A percentile compares a stretch with the other conserved stretches of the same genome.
phyloP scores from a whole-genome alignment of 2,888 invertebrate genomes.

The Bursaphelenchus okinawaensis region DNA sequence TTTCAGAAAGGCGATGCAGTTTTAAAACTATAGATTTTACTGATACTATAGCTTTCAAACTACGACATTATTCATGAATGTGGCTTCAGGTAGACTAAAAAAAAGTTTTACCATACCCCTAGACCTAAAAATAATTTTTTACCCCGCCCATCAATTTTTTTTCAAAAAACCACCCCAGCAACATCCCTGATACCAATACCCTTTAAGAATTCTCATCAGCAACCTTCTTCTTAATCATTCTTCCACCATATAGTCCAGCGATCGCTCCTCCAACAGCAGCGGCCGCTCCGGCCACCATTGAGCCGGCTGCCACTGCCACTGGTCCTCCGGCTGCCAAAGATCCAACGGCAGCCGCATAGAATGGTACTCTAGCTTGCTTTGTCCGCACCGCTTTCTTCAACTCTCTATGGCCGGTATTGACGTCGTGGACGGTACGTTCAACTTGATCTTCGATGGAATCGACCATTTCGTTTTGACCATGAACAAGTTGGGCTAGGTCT shows the following conservation, averaged over 20 bases:
- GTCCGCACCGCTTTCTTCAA: conserved; percentile 45
- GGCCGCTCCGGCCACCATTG: conserved; percentile 43
- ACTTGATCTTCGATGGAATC: conserved; percentile 53
- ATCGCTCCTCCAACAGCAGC: conserved; percentile 52
- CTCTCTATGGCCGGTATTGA: conserved; percentile 44
- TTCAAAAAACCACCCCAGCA: no score
- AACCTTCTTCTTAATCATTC: conserved; percentile 29
- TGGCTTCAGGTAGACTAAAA: no score
- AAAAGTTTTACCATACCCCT: no score
- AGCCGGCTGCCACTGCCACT: conserved; percentile 50
- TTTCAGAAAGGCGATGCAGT: no score
- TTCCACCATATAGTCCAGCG: conserved; percentile 32
- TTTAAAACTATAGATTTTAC: no score
- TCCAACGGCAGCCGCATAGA: conserved; percentile 45
- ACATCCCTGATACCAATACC: no score
- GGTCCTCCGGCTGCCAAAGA: conserved; percentile 51
- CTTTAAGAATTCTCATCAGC: conserved; percentile 10
- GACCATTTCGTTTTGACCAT: conserved; percentile 50
- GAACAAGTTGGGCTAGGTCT: conserved; percentile 45
- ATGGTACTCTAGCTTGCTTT: conserved; percentile 47
- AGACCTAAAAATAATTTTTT: no score
- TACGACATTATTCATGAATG: no score
- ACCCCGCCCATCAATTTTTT: no score
- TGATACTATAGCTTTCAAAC: no score
- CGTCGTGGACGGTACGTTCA: conserved; percentile 41